These are phyloP conservation scores for Acanthis flammea DNA, from an alignment of 2,797 vertebrate genomes.

Conservation along the genomic window DNA sequence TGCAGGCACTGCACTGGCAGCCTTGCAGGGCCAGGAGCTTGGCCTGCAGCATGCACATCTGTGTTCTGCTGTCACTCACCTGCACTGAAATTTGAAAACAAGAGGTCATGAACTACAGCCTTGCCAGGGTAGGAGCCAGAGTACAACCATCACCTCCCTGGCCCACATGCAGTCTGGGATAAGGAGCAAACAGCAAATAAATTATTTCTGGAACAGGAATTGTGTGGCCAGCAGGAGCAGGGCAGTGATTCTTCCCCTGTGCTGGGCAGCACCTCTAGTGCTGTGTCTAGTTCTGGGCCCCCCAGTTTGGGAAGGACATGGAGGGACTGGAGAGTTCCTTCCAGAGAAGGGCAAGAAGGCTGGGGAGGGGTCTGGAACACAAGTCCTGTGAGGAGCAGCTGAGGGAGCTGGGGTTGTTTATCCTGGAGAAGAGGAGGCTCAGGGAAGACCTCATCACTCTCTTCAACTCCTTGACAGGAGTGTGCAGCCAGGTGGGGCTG, in stretches of 20 bases:
- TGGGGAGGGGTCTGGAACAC: background rate
- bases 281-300: background rate
- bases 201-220: background rate
- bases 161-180: background rate
- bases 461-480: background rate
- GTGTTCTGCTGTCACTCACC: background rate
- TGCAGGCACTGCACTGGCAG: background rate
- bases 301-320: accelerated
- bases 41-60: background rate
- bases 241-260: background rate
- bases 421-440: background rate
- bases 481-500: accelerated
- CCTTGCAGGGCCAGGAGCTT: background rate
- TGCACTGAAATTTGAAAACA: background rate
- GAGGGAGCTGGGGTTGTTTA: background rate
- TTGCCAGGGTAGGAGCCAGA: background rate
- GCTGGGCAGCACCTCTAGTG: too few species aligned
- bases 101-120: background rate
- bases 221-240: background rate
- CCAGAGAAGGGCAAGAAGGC: background rate
- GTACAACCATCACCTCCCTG: background rate
- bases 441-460: background rate
- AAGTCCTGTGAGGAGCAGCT: accelerated
- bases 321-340: background rate
- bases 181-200: background rate